A percentile compares a stretch with the other conserved stretches of the same genome.
Evolutionary conservation across 1,140 invertebrate species (phyloP).

Genomic region (Dolichoris vasculosae): DNA sequence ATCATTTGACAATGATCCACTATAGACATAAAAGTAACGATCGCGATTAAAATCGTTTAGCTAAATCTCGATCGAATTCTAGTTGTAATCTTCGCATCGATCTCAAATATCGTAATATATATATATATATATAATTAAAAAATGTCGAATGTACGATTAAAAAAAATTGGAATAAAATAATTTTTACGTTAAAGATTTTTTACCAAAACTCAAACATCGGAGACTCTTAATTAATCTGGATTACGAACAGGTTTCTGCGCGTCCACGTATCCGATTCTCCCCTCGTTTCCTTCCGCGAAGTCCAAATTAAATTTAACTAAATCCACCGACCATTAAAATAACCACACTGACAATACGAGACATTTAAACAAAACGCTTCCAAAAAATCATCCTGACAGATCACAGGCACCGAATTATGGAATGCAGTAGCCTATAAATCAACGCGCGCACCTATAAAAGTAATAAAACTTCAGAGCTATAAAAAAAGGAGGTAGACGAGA

Average conservation of each 20-base stretch:
- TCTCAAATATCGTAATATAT: too few relatives aligned
- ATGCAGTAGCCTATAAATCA: slow-evolving; percentile 51
- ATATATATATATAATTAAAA: too few relatives aligned
- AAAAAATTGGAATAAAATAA: too few relatives aligned
- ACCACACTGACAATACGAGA: not conserved
- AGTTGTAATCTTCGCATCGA: too few relatives aligned
- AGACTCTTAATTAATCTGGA: slow-evolving; percentile 5
- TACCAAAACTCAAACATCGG: not conserved
- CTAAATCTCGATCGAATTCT: too few relatives aligned
- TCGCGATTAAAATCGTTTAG: too few relatives aligned
- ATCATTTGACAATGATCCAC: too few relatives aligned
- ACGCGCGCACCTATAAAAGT: slow-evolving; percentile 19
- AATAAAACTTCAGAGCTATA: slow-evolving; percentile 37
- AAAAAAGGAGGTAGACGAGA: slow-evolving; percentile 31
- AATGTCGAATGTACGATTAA: too few relatives aligned
- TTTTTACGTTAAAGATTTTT: too few relatives aligned
- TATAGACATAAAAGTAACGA: too few relatives aligned
- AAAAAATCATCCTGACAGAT: slow-evolving; percentile 37
- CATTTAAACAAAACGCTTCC: not conserved
- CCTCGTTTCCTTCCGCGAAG: slow-evolving; percentile 15
- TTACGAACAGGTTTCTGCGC: not conserved
- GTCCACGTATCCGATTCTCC: not conserved
- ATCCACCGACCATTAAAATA: slow-evolving; percentile 15
- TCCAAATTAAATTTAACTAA: slow-evolving; percentile 30
- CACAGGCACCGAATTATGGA: slow-evolving; percentile 47